Conservation (phyloP, 2,113 vertebrate genomes). For the Nesoenas mayeri region DNA sequence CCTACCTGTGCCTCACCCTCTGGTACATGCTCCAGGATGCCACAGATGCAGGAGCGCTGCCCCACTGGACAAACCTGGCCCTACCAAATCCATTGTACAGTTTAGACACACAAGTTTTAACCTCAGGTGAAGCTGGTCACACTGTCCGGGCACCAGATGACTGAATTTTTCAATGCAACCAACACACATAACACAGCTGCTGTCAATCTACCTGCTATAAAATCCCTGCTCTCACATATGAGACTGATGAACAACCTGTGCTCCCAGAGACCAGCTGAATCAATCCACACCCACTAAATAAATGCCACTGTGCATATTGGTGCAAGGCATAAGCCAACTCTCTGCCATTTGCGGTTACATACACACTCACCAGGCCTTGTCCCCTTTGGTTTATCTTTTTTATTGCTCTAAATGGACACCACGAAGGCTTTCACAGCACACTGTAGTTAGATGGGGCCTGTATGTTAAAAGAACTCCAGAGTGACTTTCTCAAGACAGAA, state of each 20-base stretch:
- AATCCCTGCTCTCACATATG: neutral
- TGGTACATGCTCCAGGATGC: neutral
- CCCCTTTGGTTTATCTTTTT: neutral
- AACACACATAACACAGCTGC: neutral
- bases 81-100: neutral
- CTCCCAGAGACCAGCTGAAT: neutral
- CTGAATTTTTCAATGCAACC: neutral
- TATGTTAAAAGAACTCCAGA: neutral
- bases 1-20: neutral
- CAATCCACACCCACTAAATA: neutral
- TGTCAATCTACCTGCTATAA: neutral
- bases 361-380: neutral
- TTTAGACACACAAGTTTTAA: neutral
- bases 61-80: neutral
- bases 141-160: neutral
- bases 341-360: neutral
- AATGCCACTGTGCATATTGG: neutral
- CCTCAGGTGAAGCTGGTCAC: neutral
- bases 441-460: neutral
- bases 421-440: neutral
- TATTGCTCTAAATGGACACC: neutral
- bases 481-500: neutral
- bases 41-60: neutral
- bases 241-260: neutral
- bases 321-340: neutral